Evolutionary conservation across 2,888 invertebrate genomes (phyloP).

Genomic region (Crematogaster levior): DNA sequence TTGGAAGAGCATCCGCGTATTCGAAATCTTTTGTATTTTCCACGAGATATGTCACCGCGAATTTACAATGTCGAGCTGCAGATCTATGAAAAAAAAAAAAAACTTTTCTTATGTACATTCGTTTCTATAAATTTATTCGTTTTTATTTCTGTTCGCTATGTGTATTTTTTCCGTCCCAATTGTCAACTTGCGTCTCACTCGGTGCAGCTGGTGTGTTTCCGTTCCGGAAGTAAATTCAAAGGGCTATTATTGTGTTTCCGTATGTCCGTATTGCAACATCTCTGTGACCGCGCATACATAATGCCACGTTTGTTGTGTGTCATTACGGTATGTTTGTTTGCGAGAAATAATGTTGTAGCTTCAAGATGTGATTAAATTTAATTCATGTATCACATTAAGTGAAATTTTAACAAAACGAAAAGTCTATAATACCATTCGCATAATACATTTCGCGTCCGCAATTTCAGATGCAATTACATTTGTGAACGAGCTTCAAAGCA

Average conservation of each 20-base stretch:
- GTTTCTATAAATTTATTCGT: constrained; percentile 8
- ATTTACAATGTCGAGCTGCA: neutral
- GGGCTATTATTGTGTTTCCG: constrained; percentile 42
- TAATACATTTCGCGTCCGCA: neutral
- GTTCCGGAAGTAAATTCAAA: constrained; percentile 46
- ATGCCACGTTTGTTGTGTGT: constrained; percentile 4
- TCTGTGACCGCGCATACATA: constrained; percentile 9
- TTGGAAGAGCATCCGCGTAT: neutral
- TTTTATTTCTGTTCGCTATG: neutral
- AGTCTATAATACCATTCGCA: neutral
- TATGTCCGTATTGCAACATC: constrained; percentile 20
- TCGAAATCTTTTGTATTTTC: neutral
- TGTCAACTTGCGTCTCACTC: constrained; percentile 9
- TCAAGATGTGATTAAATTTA: constrained; percentile 15
- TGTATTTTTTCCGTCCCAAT: constrained; percentile 19
- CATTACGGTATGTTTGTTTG: neutral
- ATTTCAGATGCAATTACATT: constrained; percentile 5
- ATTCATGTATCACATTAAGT: neutral
- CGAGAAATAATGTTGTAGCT: neutral
- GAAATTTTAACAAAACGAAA: neutral
- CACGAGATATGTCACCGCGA: neutral
- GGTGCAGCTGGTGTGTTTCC: constrained; percentile 6
- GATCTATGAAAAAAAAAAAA: neutral
- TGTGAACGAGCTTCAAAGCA: neutral
- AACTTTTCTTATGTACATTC: neutral